These are phyloP conservation scores for Cebus imitator DNA, from an alignment of 2,113 vertebrate species.

Conservation along the genomic window DNA sequence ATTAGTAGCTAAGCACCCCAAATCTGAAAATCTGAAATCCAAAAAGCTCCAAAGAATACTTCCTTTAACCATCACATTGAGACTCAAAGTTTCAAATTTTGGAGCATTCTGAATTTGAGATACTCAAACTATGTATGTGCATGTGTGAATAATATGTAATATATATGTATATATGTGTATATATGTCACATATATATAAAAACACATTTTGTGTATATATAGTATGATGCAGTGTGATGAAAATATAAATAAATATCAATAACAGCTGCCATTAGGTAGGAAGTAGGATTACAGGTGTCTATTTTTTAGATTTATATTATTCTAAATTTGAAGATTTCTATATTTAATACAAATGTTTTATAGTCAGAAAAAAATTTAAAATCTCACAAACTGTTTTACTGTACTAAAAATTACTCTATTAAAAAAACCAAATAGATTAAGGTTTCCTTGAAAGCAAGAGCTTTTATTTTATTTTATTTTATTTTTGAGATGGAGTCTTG, in stretches of 20 bases:
- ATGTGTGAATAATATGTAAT: too few species aligned
- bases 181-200: neutral
- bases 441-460: too few species aligned
- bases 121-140: neutral
- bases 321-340: neutral
- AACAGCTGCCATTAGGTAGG: neutral
- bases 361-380: neutral
- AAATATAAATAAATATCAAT: neutral
- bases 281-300: neutral
- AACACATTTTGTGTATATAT: neutral
- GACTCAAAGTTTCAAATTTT: neutral
- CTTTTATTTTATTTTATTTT: too few species aligned
- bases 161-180: too few species aligned
- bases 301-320: neutral
- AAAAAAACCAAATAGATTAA: too few species aligned
- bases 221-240: neutral
- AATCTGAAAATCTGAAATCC: neutral
- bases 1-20: neutral
- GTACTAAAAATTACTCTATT: neutral
- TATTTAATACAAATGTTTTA: constrained; percentile 4
- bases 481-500: too few species aligned
- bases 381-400: neutral
- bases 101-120: neutral
- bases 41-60: neutral
- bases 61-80: neutral